phyloP scores from a whole-genome alignment of 2,113 vertebrate genomes.

The Abramis brama region DNA sequence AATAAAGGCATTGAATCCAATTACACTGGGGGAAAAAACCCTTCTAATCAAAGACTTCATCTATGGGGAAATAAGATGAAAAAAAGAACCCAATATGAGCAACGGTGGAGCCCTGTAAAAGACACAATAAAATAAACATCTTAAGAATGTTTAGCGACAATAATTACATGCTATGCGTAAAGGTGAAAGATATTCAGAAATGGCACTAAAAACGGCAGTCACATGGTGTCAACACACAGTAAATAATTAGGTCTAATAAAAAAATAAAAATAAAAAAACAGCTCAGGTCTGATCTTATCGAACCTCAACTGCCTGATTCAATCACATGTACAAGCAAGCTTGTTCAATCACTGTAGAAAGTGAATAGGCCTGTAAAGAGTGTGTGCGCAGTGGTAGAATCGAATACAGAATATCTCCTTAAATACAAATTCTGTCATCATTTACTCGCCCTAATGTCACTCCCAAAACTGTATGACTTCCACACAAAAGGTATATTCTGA shows the following conservation, averaged over 20 bases:
- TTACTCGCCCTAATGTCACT: too few relatives aligned
- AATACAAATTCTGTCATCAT: neutral
- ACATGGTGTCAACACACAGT: neutral
- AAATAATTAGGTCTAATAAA: conserved; percentile 1
- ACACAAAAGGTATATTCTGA: neutral
- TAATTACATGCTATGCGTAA: neutral
- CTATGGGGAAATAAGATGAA: conserved; percentile 34
- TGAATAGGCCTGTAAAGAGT: neutral
- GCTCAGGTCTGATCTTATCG: neutral
- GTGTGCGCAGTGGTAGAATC: neutral
- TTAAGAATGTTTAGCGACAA: conserved; percentile 8
- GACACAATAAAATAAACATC: conserved; percentile 4
- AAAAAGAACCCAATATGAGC: conserved; percentile 52
- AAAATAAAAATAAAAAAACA: neutral
- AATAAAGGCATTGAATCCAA: conserved; percentile 64
- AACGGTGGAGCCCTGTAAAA: conserved; percentile 34
- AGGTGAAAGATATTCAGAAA: neutral
- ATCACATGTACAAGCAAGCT: neutral
- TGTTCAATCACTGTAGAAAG: conserved; percentile 15
- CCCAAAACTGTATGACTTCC: neutral
- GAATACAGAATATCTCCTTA: neutral
- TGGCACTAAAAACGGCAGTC: neutral
- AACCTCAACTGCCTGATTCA: neutral
- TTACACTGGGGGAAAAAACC: conserved; percentile 47
- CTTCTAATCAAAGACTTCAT: conserved; percentile 56